These are phyloP conservation scores for Amphibalanus amphitrite DNA, from an alignment of 1,140 invertebrate species.

Conservation along the genomic window DNA sequence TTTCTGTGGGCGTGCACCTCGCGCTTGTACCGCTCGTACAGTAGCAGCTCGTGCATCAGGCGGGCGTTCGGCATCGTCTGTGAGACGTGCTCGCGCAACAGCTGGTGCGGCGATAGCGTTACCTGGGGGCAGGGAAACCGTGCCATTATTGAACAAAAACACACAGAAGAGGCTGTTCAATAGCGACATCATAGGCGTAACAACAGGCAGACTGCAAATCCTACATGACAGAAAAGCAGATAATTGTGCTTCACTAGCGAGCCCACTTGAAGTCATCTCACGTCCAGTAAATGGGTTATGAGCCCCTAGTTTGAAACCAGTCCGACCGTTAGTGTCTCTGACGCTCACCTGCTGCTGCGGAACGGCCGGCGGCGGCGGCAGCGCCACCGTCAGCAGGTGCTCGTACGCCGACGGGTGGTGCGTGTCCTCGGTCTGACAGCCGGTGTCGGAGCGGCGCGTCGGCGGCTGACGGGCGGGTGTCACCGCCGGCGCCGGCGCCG, in stretches of 20 bases:
- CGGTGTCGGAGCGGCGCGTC: background rate
- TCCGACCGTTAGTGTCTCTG: no score
- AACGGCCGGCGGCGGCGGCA: background rate
- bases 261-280: no score
- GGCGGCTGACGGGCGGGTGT: background rate
- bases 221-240: no score
- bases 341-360: background rate
- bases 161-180: no score
- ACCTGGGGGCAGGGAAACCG: no score
- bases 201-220: no score
- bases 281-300: no score
- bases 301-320: no score
- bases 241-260: no score
- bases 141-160: no score
- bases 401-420: slow-evolving; percentile 18
- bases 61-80: slow-evolving; percentile 37
- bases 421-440: slow-evolving; percentile 19
- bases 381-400: slow-evolving; percentile 6
- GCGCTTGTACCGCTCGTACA: slow-evolving; percentile 62
- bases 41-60: slow-evolving; percentile 51
- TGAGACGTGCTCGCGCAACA: slow-evolving; percentile 17
- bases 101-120: background rate
- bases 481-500: no score
- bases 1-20: slow-evolving; percentile 80
- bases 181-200: no score